Percentiles rank a stretch among this genome's conserved stretches.
These are phyloP conservation scores for Columba janthina DNA, from an alignment of 2,113 vertebrate species.

Conservation along the genomic window DNA sequence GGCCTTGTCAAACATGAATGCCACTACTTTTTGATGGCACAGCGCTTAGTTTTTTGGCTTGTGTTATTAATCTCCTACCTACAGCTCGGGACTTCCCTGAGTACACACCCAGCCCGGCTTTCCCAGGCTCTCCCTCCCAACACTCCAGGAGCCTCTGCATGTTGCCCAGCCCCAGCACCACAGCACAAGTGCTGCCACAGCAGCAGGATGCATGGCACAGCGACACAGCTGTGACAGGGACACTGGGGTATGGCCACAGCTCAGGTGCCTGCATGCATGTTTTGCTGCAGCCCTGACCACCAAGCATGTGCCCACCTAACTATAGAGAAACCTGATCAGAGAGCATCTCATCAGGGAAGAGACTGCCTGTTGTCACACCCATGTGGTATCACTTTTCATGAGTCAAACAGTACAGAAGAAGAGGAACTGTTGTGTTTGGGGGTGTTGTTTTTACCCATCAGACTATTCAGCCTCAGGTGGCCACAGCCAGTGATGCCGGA, in stretches of 20 bases:
- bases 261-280: too few relatives aligned
- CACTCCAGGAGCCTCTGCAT: neutral
- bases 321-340: neutral
- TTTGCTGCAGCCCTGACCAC: neutral
- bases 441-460: neutral
- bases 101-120: neutral
- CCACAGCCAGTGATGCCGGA: neutral
- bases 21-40: neutral
- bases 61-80: neutral
- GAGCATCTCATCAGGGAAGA: neutral
- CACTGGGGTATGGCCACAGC: too few relatives aligned
- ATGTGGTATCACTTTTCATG: neutral
- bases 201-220: neutral
- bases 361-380: neutral
- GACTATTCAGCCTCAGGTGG: neutral
- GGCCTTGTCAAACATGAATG: neutral
- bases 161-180: neutral
- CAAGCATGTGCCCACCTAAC: neutral
- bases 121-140: fast-evolving
- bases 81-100: neutral
- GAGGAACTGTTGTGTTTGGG: neutral
- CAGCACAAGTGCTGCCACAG: neutral
- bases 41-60: neutral
- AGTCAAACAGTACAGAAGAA: neutral
- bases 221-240: too few relatives aligned